These are phyloP conservation scores for Leptopilina boulardi DNA, from an alignment of 1,140 invertebrate species.

Conservation along the genomic window DNA sequence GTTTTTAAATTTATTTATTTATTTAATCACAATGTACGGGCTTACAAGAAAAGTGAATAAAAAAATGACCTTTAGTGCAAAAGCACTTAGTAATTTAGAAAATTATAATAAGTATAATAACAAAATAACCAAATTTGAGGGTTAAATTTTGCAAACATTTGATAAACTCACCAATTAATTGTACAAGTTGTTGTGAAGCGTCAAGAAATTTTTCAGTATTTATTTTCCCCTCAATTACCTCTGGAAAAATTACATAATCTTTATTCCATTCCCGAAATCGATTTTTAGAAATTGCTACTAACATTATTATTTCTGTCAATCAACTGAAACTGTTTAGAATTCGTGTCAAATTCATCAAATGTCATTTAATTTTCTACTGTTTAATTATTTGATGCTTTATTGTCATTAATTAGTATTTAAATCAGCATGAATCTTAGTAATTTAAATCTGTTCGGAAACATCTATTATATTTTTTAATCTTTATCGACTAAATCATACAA, in stretches of 20 bases:
- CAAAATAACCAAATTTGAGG: neutral
- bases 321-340: neutral
- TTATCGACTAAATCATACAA: too few species aligned
- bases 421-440: too few species aligned
- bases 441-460: too few species aligned
- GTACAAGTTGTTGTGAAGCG: slow-evolving; percentile 79
- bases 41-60: too few species aligned
- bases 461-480: too few species aligned
- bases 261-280: neutral
- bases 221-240: slow-evolving; percentile 76
- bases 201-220: slow-evolving; percentile 79
- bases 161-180: slow-evolving; percentile 78
- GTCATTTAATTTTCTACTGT: neutral
- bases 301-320: neutral
- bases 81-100: too few species aligned
- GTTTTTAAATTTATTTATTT: too few species aligned
- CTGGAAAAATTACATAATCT: slow-evolving; percentile 58
- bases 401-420: neutral
- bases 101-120: neutral
- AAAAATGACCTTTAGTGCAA: too few species aligned
- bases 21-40: too few species aligned
- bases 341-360: neutral
- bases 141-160: neutral
- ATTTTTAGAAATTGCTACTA: neutral
- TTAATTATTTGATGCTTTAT: neutral